A percentile compares a stretch with the other conserved stretches of the same genome.
Conservation (phyloP, 2,888 invertebrate species). For the Caprella mutica region DNA sequence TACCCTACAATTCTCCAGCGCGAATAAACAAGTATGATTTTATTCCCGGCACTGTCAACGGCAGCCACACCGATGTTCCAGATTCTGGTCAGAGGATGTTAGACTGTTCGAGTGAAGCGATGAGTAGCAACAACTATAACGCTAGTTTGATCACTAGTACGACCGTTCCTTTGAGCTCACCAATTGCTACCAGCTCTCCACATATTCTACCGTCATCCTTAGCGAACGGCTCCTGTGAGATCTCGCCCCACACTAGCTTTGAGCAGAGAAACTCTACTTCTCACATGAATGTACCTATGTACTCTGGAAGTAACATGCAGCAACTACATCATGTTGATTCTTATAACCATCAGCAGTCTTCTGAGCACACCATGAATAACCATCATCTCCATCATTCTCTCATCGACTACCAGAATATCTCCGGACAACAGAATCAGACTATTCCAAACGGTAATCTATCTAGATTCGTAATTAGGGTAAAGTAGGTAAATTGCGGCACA, state of each 20-base stretch:
- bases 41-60: background rate
- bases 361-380: too few relatives aligned
- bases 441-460: too few relatives aligned
- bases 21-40: background rate
- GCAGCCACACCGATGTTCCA: background rate
- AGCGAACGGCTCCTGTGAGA: slow-evolving; percentile 5
- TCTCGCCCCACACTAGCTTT: slow-evolving; percentile 4
- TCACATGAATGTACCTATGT: too few relatives aligned
- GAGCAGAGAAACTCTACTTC: too few relatives aligned
- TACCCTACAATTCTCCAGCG: slow-evolving; percentile 22
- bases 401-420: too few relatives aligned
- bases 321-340: too few relatives aligned
- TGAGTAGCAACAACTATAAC: background rate
- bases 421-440: too few relatives aligned
- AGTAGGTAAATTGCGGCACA: too few relatives aligned
- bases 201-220: slow-evolving; percentile 4
- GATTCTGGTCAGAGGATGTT: background rate
- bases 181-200: slow-evolving; percentile 31
- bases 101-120: background rate
- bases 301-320: too few relatives aligned
- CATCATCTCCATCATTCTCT: too few relatives aligned
- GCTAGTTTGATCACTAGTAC: background rate
- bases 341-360: too few relatives aligned
- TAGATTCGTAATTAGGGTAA: too few relatives aligned
- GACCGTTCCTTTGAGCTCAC: background rate